These are phyloP conservation scores for Cecidostiba fungosa DNA, from an alignment of 2,888 invertebrate species.

Conservation along the genomic window DNA sequence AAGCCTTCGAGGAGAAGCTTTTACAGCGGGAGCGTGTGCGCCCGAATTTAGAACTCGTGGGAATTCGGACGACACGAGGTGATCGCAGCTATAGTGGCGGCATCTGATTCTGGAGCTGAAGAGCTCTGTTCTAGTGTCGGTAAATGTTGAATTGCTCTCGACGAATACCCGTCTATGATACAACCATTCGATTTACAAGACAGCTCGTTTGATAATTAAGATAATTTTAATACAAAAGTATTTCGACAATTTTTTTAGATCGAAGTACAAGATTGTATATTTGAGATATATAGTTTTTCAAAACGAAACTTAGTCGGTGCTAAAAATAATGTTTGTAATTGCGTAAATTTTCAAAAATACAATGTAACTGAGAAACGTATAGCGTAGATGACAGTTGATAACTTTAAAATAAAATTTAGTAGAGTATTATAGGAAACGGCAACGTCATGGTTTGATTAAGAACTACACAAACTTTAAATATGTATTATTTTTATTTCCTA, in stretches of 20 bases:
- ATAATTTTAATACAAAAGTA: too few relatives aligned
- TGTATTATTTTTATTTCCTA: constrained; percentile 64
- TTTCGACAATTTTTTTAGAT: too few relatives aligned
- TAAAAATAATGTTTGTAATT: too few relatives aligned
- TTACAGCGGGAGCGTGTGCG: not conserved
- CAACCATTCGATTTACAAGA: too few relatives aligned
- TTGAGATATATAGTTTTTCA: too few relatives aligned
- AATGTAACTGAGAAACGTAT: not conserved
- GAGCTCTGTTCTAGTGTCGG: not conserved
- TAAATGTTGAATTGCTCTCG: too few relatives aligned
- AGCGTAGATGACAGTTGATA: not conserved
- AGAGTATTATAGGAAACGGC: constrained; percentile 15
- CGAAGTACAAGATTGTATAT: too few relatives aligned
- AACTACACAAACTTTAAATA: constrained; percentile 58
- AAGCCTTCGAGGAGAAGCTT: not conserved
- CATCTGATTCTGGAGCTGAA: not conserved
- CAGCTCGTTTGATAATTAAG: too few relatives aligned
- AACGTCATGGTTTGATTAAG: constrained; percentile 30
- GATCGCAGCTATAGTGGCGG: not conserved
- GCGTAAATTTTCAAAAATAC: too few relatives aligned
- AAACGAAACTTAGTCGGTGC: too few relatives aligned
- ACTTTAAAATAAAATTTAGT: not conserved
- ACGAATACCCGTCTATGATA: too few relatives aligned
- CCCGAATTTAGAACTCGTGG: constrained; percentile 34
- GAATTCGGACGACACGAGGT: not conserved